Base-by-base conservation (phyloP, 2,113 vertebrate species). In the Gadus macrocephalus region DNA sequence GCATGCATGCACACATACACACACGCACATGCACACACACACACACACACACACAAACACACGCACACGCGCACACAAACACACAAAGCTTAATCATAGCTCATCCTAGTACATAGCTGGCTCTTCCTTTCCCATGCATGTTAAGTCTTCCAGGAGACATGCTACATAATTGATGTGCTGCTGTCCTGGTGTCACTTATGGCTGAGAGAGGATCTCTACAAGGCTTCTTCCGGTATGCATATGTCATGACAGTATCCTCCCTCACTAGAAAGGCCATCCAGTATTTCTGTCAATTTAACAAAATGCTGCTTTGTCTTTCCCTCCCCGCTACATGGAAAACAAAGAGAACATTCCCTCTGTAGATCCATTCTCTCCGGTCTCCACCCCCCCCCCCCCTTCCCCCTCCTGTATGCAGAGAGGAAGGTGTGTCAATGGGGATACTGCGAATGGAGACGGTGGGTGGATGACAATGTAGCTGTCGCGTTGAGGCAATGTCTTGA, bases 121-220 rank as follows among this genome's bases (percentile, higher is more conserved):
- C 42, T 49, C 2, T 14, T 49, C 14, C 42, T 49, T 14, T 7
- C 42, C 8, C 42, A 49, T 49, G 42, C 31, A 35, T 35, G 31
- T 35, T 35, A 5, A 35, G 2, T 35, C 31, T 35, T 35, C 31
- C 4, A 35, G 31, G 31, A 35, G 70, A 79, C 74, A 82, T 75
- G 73, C 77, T 62, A 53, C 74, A 75, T 74, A 76, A 85, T 80
- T 72, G 1, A n/a, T 17, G 19, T 59, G 7, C 16, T 59, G 15
- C 16, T 59, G 2, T 59, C 19, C 14, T 56, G 5, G 3, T 12
- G 19, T 9, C 12, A n/a, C 35, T 66, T 12, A 35, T 20, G 20
- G 38, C 38, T 66, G 17, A 42, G 42, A 17, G 25, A n/a, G 19
- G 58, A 31, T 22, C 25, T 68, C 15, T 35, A 28, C 28, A 11